These are phyloP conservation scores for Notarius quadriscutis DNA, from an alignment of 2,113 vertebrate species.

Conservation along the genomic window DNA sequence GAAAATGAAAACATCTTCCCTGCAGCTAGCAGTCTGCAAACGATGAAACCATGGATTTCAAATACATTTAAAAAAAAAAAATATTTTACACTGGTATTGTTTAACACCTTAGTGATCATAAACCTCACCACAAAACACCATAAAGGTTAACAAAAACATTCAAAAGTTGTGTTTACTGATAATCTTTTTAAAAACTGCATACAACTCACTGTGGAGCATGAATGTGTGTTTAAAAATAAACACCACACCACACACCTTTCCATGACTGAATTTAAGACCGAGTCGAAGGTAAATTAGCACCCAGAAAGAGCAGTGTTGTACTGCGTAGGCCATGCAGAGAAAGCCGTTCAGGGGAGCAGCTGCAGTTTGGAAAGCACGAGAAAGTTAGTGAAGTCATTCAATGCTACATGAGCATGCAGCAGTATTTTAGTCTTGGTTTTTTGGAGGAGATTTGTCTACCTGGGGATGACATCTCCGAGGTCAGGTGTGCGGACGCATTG, in stretches of 20 bases:
- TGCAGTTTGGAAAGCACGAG: background rate
- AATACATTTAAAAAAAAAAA: no score
- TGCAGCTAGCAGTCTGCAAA: no score
- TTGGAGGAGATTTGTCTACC: constrained; percentile 66
- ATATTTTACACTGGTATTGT: no score
- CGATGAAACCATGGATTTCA: no score
- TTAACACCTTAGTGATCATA: no score
- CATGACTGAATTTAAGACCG: constrained; percentile 1
- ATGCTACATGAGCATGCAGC: constrained; percentile 73
- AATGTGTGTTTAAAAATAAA: background rate
- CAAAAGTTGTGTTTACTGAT: no score
- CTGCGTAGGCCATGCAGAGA: constrained; percentile 37
- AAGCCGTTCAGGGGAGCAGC: constrained; percentile 21
- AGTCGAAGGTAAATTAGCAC: background rate
- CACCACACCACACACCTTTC: background rate
- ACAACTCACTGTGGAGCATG: no score
- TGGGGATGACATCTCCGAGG: constrained; percentile 63
- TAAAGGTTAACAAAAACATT: no score
- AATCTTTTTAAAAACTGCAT: no score
- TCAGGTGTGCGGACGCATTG: background rate
- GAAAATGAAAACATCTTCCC: no score
- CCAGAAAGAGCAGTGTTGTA: background rate
- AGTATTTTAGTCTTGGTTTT: constrained; percentile 60
- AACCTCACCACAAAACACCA: no score
- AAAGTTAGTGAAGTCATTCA: background rate